Conservation (phyloP, 1,140 invertebrate species). For the Dreissena polymorpha region DNA sequence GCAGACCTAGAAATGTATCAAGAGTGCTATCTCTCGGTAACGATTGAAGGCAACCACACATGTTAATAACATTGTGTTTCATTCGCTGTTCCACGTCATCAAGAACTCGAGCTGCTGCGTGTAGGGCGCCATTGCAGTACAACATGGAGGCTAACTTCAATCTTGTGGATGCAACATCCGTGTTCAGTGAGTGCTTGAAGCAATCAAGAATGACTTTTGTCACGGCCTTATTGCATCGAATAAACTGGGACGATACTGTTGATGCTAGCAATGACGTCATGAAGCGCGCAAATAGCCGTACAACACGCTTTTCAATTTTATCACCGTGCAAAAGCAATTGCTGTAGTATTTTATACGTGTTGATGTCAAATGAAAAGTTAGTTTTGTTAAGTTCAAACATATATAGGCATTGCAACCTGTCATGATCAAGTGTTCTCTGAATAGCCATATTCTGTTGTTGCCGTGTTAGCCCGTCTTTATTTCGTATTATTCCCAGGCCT, state of each 20-base stretch:
- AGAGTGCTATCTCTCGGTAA: not conserved
- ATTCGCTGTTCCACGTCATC: not conserved
- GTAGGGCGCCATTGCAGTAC: not conserved
- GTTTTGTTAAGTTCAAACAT: no score
- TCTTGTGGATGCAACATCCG: conserved; percentile 3
- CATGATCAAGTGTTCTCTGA: no score
- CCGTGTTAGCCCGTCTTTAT: no score
- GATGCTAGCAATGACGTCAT: not conserved
- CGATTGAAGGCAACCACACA: not conserved
- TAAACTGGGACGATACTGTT: not conserved
- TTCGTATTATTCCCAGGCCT: not conserved
- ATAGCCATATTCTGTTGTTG: no score
- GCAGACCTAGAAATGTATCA: not conserved
- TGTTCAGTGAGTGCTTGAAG: not conserved
- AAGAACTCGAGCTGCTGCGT: not conserved
- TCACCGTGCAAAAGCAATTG: no score
- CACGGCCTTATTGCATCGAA: not conserved
- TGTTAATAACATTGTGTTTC: not conserved
- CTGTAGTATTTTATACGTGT: no score
- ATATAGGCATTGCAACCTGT: no score
- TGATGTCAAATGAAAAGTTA: no score
- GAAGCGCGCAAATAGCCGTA: no score
- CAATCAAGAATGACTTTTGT: not conserved
- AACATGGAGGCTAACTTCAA: not conserved
- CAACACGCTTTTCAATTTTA: no score